Conservation (phyloP, 35 echinoderm and acorn worm species). For the Stichopus chloronotus region DNA sequence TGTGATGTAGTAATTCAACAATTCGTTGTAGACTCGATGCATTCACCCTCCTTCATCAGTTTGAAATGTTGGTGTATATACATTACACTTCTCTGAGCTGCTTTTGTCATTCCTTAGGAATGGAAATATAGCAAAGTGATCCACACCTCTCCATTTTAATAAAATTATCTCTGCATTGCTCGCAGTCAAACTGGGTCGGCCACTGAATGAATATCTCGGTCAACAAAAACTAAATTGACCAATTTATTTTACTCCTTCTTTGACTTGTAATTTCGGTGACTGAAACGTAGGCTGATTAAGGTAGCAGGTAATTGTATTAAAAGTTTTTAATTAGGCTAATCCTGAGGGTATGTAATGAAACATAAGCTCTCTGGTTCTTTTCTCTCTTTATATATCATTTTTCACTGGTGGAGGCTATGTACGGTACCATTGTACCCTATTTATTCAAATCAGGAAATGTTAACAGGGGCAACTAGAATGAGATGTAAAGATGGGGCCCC, state of each 20-base stretch:
- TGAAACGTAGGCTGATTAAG: not conserved
- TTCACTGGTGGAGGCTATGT: not conserved
- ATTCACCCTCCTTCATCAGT: too few species aligned
- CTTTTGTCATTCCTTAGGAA: too few species aligned
- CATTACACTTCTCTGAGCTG: too few species aligned
- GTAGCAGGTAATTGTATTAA: not conserved
- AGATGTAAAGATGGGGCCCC: too few species aligned
- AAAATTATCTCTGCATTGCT: not conserved
- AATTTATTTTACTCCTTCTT: conserved; percentile 11
- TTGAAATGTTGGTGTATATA: too few species aligned
- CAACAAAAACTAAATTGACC: conserved; percentile 42
- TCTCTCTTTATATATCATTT: not conserved
- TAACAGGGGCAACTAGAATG: not conserved
- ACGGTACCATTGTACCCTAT: not conserved
- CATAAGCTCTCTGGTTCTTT: not conserved
- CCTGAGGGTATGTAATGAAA: not conserved
- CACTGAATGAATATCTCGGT: conserved; percentile 35
- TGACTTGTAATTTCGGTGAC: not conserved
- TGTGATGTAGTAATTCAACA: too few species aligned
- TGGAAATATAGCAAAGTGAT: too few species aligned
- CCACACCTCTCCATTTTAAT: not conserved
- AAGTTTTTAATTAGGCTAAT: not conserved
- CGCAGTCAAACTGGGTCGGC: not conserved
- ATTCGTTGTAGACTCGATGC: too few species aligned
- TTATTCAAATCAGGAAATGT: not conserved